phyloP scores from a whole-genome alignment of 2,113 vertebrate species.

The Sphaerodactylus townsendi region DNA sequence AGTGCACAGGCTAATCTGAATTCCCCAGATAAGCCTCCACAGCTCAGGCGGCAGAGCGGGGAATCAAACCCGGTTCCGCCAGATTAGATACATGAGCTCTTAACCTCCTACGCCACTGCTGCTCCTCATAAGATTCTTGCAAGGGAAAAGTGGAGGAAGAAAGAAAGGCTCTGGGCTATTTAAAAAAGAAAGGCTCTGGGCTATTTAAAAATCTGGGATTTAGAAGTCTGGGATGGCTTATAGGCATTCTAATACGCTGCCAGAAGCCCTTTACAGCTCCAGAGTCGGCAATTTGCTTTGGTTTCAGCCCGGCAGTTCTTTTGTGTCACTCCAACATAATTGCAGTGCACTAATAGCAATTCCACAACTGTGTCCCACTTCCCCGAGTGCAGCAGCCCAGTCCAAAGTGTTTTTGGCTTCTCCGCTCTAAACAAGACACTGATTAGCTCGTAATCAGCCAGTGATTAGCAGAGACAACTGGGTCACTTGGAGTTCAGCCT shows the following conservation, averaged over 20 bases:
- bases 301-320: background rate
- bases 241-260: background rate
- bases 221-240: background rate
- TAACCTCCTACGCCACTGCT: no score
- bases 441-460: conserved; percentile 78
- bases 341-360: background rate
- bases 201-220: background rate
- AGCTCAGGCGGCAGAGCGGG: no score
- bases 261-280: conserved; percentile 42
- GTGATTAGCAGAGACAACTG: conserved; percentile 72
- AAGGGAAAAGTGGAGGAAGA: no score
- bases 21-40: no score
- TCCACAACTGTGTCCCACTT: conserved; percentile 54
- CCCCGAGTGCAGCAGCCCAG: conserved; percentile 54
- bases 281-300: background rate
- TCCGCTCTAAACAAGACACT: conserved; percentile 72
- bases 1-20: no score
- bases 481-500: conserved; percentile 74
- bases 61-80: no score
- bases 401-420: conserved; percentile 71
- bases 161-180: no score
- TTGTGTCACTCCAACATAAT: conserved; percentile 7
- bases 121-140: no score
- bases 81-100: no score
- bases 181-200: background rate